These are phyloP conservation scores for Dipus sagitta DNA, from an alignment of 2,797 vertebrate species.

Conservation along the genomic window DNA sequence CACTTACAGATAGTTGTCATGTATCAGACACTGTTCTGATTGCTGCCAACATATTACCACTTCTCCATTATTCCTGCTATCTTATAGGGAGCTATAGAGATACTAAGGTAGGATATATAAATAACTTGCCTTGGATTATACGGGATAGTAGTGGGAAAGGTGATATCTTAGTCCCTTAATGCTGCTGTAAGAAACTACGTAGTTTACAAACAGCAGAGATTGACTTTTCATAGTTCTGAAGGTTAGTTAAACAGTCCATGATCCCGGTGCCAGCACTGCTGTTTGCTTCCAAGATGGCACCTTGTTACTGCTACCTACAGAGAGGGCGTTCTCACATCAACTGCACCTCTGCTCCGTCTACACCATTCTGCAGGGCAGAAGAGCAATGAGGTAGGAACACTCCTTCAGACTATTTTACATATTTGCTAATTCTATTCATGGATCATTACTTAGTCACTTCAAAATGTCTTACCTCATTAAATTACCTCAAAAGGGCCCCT, in stretches of 20 bases:
- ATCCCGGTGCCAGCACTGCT: neutral
- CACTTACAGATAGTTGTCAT: neutral
- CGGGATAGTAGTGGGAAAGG: neutral
- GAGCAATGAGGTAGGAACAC: neutral
- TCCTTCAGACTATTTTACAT: neutral
- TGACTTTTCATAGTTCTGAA: neutral
- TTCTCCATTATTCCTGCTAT: neutral
- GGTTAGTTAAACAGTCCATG: no score
- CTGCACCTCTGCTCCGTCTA: neutral
- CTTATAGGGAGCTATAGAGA: neutral
- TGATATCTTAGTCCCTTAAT: neutral
- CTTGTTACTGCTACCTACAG: no score
- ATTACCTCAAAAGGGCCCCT: no score
- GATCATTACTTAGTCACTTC: neutral
- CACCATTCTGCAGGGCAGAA: neutral
- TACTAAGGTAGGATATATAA: neutral
- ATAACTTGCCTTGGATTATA: neutral
- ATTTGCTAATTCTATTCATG: neutral
- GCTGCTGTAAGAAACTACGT: neutral
- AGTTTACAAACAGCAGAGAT: neutral
- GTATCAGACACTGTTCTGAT: neutral
- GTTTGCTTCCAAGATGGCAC: neutral
- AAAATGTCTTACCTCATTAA: neutral
- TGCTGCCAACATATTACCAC: neutral
- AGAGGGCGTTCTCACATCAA: neutral